Conservation (phyloP, 2,797 vertebrate genomes). For the Lepidocolaptes lacrymiger region DNA sequence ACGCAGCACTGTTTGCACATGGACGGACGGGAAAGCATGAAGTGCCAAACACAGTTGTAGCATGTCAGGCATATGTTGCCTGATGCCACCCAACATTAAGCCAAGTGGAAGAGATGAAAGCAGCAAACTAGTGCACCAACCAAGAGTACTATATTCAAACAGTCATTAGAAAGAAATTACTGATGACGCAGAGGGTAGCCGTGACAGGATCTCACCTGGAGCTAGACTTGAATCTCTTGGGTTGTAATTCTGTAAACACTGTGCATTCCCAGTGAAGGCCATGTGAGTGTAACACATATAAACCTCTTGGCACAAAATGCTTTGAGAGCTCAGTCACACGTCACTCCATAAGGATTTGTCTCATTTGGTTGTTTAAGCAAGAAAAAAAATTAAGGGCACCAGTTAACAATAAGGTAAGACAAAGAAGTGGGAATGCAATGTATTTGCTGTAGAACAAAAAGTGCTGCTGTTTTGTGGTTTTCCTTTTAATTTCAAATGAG, state of each 20-base stretch:
- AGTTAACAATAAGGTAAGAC: background rate
- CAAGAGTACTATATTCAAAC: background rate
- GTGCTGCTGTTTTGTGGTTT: background rate
- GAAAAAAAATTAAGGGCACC: background rate
- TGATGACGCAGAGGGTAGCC: background rate
- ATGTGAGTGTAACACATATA: background rate
- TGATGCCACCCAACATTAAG: slow-evolving; percentile 41
- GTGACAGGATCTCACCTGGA: background rate
- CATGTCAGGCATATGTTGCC: slow-evolving; percentile 10
- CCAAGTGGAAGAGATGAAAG: background rate
- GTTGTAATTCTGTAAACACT: background rate
- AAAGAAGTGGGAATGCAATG: background rate
- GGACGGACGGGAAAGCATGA: rapidly evolving
- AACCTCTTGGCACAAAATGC: background rate
- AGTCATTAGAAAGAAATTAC: background rate
- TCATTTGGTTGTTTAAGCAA: background rate
- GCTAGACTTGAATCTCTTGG: background rate
- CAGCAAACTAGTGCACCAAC: background rate
- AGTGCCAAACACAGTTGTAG: background rate
- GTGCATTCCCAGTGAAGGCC: background rate
- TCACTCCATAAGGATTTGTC: background rate
- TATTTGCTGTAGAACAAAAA: background rate
- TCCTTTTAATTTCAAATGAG: background rate
- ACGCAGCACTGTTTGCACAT: background rate
- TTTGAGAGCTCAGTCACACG: background rate